Base-by-base conservation (phyloP, 2,797 vertebrate species). In the Carduelis carduelis region DNA sequence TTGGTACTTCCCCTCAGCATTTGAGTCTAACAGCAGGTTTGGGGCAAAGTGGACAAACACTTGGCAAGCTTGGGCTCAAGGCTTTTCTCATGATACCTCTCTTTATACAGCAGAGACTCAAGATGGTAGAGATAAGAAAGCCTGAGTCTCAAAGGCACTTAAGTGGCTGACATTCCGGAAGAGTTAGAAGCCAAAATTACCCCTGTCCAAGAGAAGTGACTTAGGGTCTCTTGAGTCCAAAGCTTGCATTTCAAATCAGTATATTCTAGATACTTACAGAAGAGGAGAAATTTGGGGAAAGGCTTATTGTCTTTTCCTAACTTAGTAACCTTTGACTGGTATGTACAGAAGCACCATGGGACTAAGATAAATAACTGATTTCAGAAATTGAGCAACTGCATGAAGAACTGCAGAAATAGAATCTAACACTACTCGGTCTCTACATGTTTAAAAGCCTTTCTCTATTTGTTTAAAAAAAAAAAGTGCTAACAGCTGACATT, bases 401-500 rank as follows among this genome's bases (percentile, higher is more conserved):
- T 24, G 32, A 83, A 87, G 70, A 89, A 71, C 39, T 52, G 55
- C 27, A 74, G 65, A 90, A 94, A 93, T 9, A 75, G 1, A 95
- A 60, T 22, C 37, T 20, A 71, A 61, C 6, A 47, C n/a, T 23
- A 57, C 37, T 50, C 6, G 0, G 18, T 22, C 72, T 43, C 32
- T 50, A 44, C 23, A 12, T 9, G 12, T 37, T 75, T 88, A 47
- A 96, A 93, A 78, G 69, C 76, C 55, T 76, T 6, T 37, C 56
- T 27, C 75, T 70, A 30, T 85, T 59, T 90, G 76, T 83, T 82
- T 91, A 78, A 88, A 86, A 77, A 37, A 77, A 37, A 85, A 96
- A 49, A 68, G 52, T 83, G 46, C 66, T 83, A 65, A 56, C 65
- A 90, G 80, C 37, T 78, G 59, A 91, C 65, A 91, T 57, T 74